Conservation (phyloP, 2,888 invertebrate species). For the Yponomeuta plumbellus region DNA sequence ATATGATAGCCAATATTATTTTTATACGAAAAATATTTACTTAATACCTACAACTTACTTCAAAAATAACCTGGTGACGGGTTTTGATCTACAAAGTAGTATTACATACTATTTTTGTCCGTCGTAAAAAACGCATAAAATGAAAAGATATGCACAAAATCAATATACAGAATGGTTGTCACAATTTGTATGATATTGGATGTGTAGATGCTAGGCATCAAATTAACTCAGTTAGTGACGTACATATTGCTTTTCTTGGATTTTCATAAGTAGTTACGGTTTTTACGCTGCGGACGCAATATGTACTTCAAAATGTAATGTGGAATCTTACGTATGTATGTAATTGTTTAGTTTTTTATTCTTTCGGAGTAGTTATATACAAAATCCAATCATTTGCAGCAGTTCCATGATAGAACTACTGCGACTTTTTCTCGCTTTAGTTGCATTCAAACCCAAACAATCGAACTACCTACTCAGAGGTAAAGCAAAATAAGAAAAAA, state of each 20-base stretch:
- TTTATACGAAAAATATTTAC: constrained; percentile 8
- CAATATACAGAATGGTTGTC: background rate
- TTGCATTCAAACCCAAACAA: too few species aligned
- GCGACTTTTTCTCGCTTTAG: too few species aligned
- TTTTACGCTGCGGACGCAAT: background rate
- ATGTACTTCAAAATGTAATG: background rate
- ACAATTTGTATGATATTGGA: background rate
- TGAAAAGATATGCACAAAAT: background rate
- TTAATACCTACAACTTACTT: too few species aligned
- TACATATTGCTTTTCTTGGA: background rate
- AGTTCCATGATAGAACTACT: too few species aligned
- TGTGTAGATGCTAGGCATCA: constrained; percentile 1
- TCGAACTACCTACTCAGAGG: too few species aligned
- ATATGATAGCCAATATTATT: constrained; percentile 6
- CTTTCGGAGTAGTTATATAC: too few species aligned
- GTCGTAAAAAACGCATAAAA: background rate
- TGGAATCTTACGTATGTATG: background rate
- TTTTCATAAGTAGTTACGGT: background rate
- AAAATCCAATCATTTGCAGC: too few species aligned
- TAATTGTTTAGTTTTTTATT: too few species aligned
- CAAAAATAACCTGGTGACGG: background rate
- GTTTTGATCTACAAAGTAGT: constrained; percentile 2
- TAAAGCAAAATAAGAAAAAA: background rate
- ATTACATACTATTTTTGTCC: background rate
- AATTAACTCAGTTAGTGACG: background rate